Base-by-base conservation (phyloP, 2,797 vertebrate species). In the Apodemus agrarius region DNA sequence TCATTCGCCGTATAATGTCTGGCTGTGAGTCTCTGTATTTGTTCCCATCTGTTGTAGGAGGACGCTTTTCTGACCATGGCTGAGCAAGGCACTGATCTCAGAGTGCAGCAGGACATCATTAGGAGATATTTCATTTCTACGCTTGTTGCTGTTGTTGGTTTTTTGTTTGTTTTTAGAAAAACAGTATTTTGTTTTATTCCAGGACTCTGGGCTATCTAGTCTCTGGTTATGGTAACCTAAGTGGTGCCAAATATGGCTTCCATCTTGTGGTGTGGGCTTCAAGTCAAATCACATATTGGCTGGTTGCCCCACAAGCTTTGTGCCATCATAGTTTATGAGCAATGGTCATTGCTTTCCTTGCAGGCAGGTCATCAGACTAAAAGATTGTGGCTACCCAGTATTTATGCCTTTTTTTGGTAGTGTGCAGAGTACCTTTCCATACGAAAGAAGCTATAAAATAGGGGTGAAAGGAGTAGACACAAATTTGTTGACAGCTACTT, bases 311-410 rank as follows among this genome's bases (percentile, higher is more conserved):
- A 52, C 6, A n/a, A 16, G 43, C 34, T 3, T 86, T 86, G 63
- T 69, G 21, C 13, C 46, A 26, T 11, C 67, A 14, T 69, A 69
- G 84, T 22, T 69, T 69, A 69, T 2, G 17, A n/a, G 34, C 16
- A 69, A n/a, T 19, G 67, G 29, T 19, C 67, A 1, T 69, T 69
- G 34, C 16, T 69, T 16, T 37, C 21, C 83, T 85, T 67, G 46
- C 31, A n/a, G 6, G 0, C 10, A 22, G 10, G 17, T 46, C 5
- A 0, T 29, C 43, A 67, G 83, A n/a, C 14, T 2, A 0, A n/a
- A 85, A 34, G 7, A 26, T 52, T 52, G 7, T 52, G 46, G 43
- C 46, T 86, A 14, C 46, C 14, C 2, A 14, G 34, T 52, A 7
- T 52, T 37, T 19, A 31, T 52, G 46, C 49, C 69, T 69, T 34